Evolutionary conservation across 2,113 vertebrate genomes (phyloP), one percentile per base, ranked within the genome.

Genomic region (Tragelaphus scriptus): DNA sequence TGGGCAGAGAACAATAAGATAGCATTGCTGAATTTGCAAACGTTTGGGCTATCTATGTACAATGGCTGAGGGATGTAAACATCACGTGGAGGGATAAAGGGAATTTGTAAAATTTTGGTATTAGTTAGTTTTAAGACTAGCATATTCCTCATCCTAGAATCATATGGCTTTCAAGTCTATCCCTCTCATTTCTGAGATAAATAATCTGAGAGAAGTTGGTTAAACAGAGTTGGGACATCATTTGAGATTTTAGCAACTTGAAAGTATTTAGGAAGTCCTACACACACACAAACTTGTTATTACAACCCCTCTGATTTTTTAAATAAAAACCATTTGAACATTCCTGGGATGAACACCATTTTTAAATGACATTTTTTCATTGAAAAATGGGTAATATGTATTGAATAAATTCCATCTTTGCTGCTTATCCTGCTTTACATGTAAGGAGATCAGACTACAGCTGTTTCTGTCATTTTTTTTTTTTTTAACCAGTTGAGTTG

Each of bases 21-120:
- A 90, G 32, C 75, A 77, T 25, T 97, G 92, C 93, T 98, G 89
- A 95, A 97, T 95, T 91, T 97, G 80, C 91, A 94, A 81, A 91
- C 87, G 47, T 90, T 55, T 65, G 84, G 56, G 40, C n/a, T 94
- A 90, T 93, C 84, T 56, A 9, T 68, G 21, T 80, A 71, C 91
- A 65, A 63, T 81, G 68, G 96, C 91, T 81, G 96, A 91, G 63
- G 58, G 47, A 63, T 65, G 63, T 90, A 91, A 94, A 65, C 87
- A 90, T 26, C 49, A 16, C 71, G 90, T 59, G 55, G 25, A 53
- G 96, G 49, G 90, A 80, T 91, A 94, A 86, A 95, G 40, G 28
- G 63, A 90, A 94, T 95, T 96, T 86, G 71, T 91, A 58, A 87
- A 96, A 75, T 47, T 5, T 80, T 79, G 68, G 12, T 19, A 81